Base-by-base conservation (phyloP, 2,888 invertebrate species). In the Dryocosmus kuriphilus region DNA sequence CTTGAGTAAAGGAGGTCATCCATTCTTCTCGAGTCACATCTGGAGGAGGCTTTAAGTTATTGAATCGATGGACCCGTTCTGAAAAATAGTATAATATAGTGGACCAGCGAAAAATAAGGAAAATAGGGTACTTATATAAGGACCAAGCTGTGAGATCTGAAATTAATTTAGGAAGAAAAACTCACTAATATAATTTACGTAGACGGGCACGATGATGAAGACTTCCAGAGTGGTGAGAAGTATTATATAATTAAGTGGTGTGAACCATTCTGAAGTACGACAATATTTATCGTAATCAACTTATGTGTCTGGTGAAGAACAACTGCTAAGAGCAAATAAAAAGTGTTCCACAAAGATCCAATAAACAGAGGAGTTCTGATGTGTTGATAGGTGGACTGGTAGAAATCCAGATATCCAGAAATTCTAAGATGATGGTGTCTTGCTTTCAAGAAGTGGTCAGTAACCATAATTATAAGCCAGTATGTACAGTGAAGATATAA, bases 331-430 rank as follows among this genome's bases (percentile, higher is more conserved):
- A 91, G 71, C 65, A 91, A 84, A 77, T 87, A 91, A n/a, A 86
- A 83, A 0, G 88, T 88, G 65, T 89, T 90, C 91, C 91, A 95
- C 24, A 95, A 88, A 9, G 95, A 95, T 0, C 94, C 93, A 27
- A 95, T 90, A 84, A 94, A 94, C 61, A 95, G 89, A 0, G 95
- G 95, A 22, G 94, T 90, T 76, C 94, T 92, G 84, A 94, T 93
- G 75, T 94, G 94, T 77, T 92, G 92, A 83, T 93, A 92, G 0
- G 94, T 94, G 11, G 93, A 93, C 79, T 94, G 94, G 88, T 95
- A 94, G 87, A 95, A 95, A 75, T 95, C 95, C 78, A 95, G 92
- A 86, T 95, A 95, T 3, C 95, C 95, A 86, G 93, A 93, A 80
- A 95, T 92, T 78, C 95, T 92, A 60, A 95, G 88, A 80, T 92